Conservation (phyloP, 2,797 vertebrate species). For the Centropyge bicolor region DNA sequence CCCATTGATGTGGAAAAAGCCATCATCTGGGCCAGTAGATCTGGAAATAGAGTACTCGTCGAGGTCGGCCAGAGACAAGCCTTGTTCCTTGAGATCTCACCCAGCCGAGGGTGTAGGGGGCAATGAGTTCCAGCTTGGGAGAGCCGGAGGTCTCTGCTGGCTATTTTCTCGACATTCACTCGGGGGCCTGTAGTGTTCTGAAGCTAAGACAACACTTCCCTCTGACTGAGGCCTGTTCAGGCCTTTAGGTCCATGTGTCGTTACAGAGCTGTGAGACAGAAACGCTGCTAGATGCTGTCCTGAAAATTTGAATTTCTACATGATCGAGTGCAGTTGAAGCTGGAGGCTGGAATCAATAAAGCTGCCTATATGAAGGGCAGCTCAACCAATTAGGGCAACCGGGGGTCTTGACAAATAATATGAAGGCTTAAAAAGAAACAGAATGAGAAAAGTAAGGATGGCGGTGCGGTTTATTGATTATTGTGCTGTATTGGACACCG, state of each 20-base stretch:
- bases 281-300: conserved; percentile 35
- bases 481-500: conserved; percentile 29
- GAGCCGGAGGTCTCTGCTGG: conserved; percentile 73
- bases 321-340: conserved; percentile 70
- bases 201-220: conserved; percentile 76
- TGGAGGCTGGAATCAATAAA: conserved; percentile 75
- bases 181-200: conserved; percentile 44
- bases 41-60: conserved; percentile 87
- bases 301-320: conserved; percentile 72
- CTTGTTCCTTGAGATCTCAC: conserved; percentile 71
- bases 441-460: conserved; percentile 34
- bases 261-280: conserved; percentile 39
- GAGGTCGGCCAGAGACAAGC: conserved; percentile 80
- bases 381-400: conserved; percentile 67
- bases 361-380: conserved; percentile 64
- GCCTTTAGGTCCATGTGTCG: conserved; percentile 26
- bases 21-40: conserved; percentile 89
- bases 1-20: conserved; percentile 88
- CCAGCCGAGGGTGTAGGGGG: conserved; percentile 73
- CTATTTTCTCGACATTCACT: conserved; percentile 74
- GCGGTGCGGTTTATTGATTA: conserved; percentile 23
- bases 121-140: conserved; percentile 77
- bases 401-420: conserved; percentile 66
- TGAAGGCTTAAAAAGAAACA: conserved; percentile 40
- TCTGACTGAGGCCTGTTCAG: conserved; percentile 41